A percentile compares a stretch with the other conserved stretches of the same genome.
Conservation (phyloP, 1,140 invertebrate genomes). For the Nasonia giraulti region DNA sequence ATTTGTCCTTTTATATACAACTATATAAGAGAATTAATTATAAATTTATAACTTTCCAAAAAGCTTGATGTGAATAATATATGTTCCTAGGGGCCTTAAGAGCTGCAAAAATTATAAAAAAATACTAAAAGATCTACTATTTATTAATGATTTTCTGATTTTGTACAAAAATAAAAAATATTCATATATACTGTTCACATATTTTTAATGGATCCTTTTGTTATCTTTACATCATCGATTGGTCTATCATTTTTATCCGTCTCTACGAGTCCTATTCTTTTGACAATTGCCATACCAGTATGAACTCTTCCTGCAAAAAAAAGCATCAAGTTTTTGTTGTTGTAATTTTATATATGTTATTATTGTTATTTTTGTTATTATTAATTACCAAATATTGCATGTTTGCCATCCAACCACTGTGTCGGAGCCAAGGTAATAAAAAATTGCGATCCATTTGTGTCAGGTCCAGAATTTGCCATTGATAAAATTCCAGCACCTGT, state of each 20-base stretch:
- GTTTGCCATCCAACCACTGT: constrained; percentile 98
- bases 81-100: not conserved
- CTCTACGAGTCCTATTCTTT: constrained; percentile 93
- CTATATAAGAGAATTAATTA: not conserved
- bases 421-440: constrained; percentile 98
- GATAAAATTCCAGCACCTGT: constrained; percentile 86
- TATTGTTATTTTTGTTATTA: not conserved
- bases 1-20: not conserved
- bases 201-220: constrained; percentile 78
- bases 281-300: constrained; percentile 91
- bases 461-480: constrained; percentile 95
- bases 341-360: not conserved
- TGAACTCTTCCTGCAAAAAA: constrained; percentile 79
- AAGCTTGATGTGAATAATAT: not conserved
- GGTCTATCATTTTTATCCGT: constrained; percentile 93
- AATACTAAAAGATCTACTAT: not conserved
- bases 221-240: constrained; percentile 91
- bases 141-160: constrained; percentile 4
- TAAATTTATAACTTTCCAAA: not conserved
- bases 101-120: not conserved
- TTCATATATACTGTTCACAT: constrained; percentile 54
- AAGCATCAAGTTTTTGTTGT: not conserved
- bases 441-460: constrained; percentile 98
- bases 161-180: constrained; percentile 25
- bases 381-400: constrained; percentile 91